Percentiles rank a stretch among this genome's conserved stretches.
phyloP scores from a whole-genome alignment of 2,888 invertebrate species.

The Drosophila neotestacea region DNA sequence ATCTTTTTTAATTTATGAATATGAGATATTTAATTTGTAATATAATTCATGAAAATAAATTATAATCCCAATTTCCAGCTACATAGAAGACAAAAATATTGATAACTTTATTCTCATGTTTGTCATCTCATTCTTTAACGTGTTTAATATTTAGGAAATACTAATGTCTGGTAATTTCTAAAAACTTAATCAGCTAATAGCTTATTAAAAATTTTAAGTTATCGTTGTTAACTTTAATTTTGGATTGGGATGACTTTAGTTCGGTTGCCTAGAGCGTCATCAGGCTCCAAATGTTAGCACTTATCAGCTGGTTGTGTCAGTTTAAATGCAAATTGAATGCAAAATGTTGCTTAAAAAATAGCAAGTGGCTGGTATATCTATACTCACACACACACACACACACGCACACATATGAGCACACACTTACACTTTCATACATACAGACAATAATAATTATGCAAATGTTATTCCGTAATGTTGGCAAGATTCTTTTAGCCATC shows the following conservation, averaged over 20 bases:
- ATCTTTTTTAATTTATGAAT: no score
- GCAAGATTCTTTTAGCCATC: conserved; percentile 67
- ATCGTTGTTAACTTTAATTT: conserved; percentile 8
- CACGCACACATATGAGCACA: conserved; percentile 24
- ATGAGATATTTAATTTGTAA: no score
- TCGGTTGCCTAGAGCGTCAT: conserved; percentile 14
- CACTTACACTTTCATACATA: conserved; percentile 15
- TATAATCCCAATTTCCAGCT: no score
- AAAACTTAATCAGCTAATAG: background rate
- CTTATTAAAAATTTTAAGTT: background rate
- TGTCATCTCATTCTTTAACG: no score
- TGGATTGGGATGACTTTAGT: background rate
- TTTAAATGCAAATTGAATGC: conserved; percentile 73
- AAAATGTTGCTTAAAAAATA: conserved; percentile 64
- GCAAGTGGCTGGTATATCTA: conserved; percentile 14
- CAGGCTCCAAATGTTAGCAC: conserved; percentile 36
- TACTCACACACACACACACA: conserved; percentile 18
- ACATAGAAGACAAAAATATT: no score
- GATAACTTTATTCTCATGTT: no score
- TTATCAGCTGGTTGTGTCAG: conserved; percentile 59
- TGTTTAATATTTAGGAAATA: no score
- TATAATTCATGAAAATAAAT: no score
- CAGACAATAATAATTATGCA: conserved; percentile 75
- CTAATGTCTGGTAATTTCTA: no score
- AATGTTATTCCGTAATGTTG: conserved; percentile 72